Conservation (phyloP, 2,888 invertebrate genomes). For the Agrochola lota region DNA sequence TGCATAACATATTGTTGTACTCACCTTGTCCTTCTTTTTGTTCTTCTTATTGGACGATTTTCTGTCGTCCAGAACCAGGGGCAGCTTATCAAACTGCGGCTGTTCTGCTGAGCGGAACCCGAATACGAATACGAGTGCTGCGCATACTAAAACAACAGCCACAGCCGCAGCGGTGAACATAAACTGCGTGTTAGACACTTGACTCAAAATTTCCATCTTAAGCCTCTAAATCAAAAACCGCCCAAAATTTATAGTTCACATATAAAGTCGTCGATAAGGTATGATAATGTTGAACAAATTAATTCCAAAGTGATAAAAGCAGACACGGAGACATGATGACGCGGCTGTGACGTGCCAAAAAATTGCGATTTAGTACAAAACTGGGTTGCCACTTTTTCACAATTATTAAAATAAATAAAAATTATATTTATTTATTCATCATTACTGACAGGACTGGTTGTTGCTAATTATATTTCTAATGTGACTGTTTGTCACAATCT, state of each 20-base stretch:
- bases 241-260: conserved; percentile 84
- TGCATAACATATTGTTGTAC: conserved; percentile 74
- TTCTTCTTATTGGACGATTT: conserved; percentile 92
- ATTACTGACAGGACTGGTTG: too few species aligned
- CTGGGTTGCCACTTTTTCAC: conserved; percentile 68
- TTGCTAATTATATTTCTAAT: too few species aligned
- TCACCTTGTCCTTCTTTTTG: conserved; percentile 93
- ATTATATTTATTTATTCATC: background rate
- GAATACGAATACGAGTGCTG: conserved; percentile 94
- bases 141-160: conserved; percentile 93
- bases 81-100: conserved; percentile 94
- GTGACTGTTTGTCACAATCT: too few species aligned
- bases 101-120: conserved; percentile 95
- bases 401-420: background rate
- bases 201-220: conserved; percentile 91
- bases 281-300: conserved; percentile 88
- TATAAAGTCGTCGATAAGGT: conserved; percentile 87
- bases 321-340: conserved; percentile 92
- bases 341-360: conserved; percentile 93
- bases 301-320: conserved; percentile 89
- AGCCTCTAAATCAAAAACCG: conserved; percentile 76
- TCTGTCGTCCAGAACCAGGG: conserved; percentile 91
- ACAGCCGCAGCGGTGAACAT: conserved; percentile 90
- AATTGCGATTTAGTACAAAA: conserved; percentile 76
- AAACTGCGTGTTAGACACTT: conserved; percentile 90